Conservation (phyloP, 2,113 vertebrate genomes). For the Epinephelus moara region DNA sequence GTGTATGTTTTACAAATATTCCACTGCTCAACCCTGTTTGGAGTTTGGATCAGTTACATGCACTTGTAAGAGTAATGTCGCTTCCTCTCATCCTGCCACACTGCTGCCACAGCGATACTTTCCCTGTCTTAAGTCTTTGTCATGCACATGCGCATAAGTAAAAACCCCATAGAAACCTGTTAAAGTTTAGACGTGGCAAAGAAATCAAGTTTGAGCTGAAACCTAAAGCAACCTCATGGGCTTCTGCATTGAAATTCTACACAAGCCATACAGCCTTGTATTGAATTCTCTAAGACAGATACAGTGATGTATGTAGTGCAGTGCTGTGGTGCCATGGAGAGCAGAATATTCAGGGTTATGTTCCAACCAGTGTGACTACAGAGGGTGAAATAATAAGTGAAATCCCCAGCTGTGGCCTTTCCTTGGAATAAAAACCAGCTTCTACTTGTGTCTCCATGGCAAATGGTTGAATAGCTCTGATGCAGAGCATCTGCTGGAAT, state of each 20-base stretch:
- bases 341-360: background rate
- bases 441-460: background rate
- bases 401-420: constrained; percentile 27
- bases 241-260: background rate
- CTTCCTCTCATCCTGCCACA: background rate
- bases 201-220: background rate
- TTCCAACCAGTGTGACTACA: background rate
- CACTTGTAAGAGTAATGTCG: background rate
- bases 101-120: background rate
- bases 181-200: background rate
- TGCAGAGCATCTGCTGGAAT: constrained; percentile 23
- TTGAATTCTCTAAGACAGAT: background rate
- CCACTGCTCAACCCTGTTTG: background rate
- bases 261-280: background rate
- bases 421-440: constrained; percentile 17
- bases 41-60: background rate
- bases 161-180: background rate
- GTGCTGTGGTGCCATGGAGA: background rate
- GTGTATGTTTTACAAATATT: background rate
- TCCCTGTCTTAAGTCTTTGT: constrained; percentile 4
- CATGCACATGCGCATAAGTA: background rate
- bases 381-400: constrained; percentile 23
- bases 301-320: background rate
- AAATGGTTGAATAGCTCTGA: constrained; percentile 34
- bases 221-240: background rate